phyloP scores from a whole-genome alignment of 2,888 invertebrate species.

The Aphidius colemani region DNA sequence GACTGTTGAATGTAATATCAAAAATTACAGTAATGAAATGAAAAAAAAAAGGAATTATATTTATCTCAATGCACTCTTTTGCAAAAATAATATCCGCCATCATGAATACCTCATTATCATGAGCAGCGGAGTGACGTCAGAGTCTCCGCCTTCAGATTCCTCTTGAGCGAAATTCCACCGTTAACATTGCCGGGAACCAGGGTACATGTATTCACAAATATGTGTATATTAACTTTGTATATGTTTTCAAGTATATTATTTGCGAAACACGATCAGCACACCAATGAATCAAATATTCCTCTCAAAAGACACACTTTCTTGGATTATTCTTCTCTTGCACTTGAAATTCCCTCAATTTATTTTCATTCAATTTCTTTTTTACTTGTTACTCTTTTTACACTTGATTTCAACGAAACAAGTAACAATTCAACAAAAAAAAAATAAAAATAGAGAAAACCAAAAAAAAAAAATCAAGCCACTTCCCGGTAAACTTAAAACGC shows the following conservation, averaged over 20 bases:
- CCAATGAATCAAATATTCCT: slow-evolving; percentile 10
- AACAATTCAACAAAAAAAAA: too few relatives aligned
- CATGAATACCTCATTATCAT: slow-evolving; percentile 85
- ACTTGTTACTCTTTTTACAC: too few relatives aligned
- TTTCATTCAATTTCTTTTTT: too few relatives aligned
- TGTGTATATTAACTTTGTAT: slow-evolving; percentile 16
- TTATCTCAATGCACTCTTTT: slow-evolving; percentile 39
- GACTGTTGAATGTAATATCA: too few relatives aligned
- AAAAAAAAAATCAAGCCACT: background rate
- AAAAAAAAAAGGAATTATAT: slow-evolving; percentile 45
- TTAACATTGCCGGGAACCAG: slow-evolving; percentile 55
- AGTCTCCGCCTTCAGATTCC: slow-evolving; percentile 66
- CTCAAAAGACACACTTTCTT: slow-evolving; percentile 2
- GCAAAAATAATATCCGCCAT: slow-evolving; percentile 72
- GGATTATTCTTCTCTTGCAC: background rate
- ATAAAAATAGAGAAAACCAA: background rate
- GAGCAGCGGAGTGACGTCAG: slow-evolving; percentile 73
- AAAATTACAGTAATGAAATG: slow-evolving; percentile 27
- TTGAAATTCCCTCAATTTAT: background rate
- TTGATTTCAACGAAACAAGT: too few relatives aligned
- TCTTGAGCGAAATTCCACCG: slow-evolving; percentile 63
- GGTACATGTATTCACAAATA: slow-evolving; percentile 20
- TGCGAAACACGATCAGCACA: slow-evolving; percentile 19
- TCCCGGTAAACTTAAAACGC: slow-evolving; percentile 7
- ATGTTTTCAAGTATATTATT: slow-evolving; percentile 10